Evolutionary conservation across 2,113 vertebrate genomes (phyloP), one percentile per base, ranked within the genome.

Genomic region (Malurus melanocephalus): DNA sequence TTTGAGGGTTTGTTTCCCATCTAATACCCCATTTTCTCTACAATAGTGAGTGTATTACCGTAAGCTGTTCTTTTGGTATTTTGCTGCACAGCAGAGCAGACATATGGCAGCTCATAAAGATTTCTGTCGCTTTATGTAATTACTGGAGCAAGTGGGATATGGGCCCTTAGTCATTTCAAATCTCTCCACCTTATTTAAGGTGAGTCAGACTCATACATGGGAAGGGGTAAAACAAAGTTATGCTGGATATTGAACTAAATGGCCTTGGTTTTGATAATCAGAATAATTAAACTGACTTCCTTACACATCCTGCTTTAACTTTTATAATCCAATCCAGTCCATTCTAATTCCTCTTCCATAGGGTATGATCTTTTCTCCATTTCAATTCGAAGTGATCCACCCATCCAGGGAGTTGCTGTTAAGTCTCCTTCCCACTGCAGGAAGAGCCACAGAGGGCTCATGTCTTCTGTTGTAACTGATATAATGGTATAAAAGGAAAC

Each of bases 321-420:
- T 75, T 21, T 56, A 38, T 80, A 76, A 94, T 81, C 80, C 86
- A 87, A 88, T 87, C 74, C 67, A 73, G 51, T 91, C 83, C 86
- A 27, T 90, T 90, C 88, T 94, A 94, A 96, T 94, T 92, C 90
- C 90, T 76, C 48, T 87, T 89, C 53, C 85, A 66, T 87, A 81
- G 75, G 92, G 71, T 90, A 94, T 94, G 94, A 94, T 94, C 92
- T 95, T 95, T 96, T 95, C 94, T 96, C 95, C 89, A 89, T 90
- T 91, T 87, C 92, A 90, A 46, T 94, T 82, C 91, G 74, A 85
- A 92, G 68, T 68, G 82, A 83, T 52, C 57, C 76, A 69, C 38
- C 87, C 62, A 52, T 72, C 72, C 49, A 84, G 65, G 90, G 69
- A 67, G 72, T 28, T 95, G 90, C 80, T 82, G 56, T 81, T 92